Base-by-base conservation (phyloP, 1,140 invertebrate genomes). In the Euura lappo region DNA sequence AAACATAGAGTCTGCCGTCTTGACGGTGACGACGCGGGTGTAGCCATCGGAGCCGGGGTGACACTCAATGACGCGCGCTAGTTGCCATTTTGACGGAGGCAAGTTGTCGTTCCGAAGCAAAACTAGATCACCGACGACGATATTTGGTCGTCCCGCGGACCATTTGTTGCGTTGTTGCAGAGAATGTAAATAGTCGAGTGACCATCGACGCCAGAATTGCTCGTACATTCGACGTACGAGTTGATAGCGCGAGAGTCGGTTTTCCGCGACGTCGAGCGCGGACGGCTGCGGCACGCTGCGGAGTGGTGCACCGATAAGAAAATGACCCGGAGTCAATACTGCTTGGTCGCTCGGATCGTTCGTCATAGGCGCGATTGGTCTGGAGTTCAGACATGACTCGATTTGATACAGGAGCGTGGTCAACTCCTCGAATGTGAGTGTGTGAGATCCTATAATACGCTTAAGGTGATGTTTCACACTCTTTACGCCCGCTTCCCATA, bases 351-450 rank as follows among this genome's bases (percentile, higher is more conserved):
- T 51, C n/a, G 74, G 73, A 68, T 80, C 77, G 4, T 65, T 45
- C 2, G 74, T 74, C 45, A 81, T 28, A 5, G 72, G 70, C 2
- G 70, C 70, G 4, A 80, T 44, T 4, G 80, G 77, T 47, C 84
- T 13, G 5, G 81, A 83, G 65, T 85, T 85, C 1, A 85, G 28
- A 13, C 76, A 76, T 3, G 83, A 79, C 73, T 85, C 83, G 44
- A 82, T 79, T 71, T 83, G 78, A 70, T 45, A 44, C 2, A 82
- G 43, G 3, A 82, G 13, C 0, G 79, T 83, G 2, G 68, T 75
- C n/a, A 83, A 78, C 72, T 77, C 75, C 65, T 79, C 77, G 44
- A 71, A 79, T 44, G 76, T 79, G 6, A 76, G 69, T 8, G 2
- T 7, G 43, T 65, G 13, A 7, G 44, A 11, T 4, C 72, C 45